Evolutionary conservation across 2,113 vertebrate species (phyloP).

Genomic region (Poeciliopsis turrubarensis): DNA sequence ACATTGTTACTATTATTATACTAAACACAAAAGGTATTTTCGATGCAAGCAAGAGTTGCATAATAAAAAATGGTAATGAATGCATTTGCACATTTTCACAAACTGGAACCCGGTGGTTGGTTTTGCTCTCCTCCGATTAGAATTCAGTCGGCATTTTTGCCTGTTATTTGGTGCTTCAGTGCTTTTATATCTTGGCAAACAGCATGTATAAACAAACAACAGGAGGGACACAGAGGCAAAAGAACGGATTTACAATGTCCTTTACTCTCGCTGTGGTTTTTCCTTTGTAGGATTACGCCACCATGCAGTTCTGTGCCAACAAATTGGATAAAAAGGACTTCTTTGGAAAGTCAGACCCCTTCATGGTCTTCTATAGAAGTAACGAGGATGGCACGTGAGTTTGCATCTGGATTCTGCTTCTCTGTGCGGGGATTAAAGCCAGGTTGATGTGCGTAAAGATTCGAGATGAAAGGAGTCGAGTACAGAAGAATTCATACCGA

Average conservation of each 20-base stretch:
- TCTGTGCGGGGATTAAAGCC: conserved; percentile 3
- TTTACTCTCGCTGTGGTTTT: conserved; percentile 21
- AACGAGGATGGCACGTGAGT: conserved; percentile 94
- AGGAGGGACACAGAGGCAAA: conserved; percentile 35
- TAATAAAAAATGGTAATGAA: conserved; percentile 52
- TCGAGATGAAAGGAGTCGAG: conserved; percentile 19
- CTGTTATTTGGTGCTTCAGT: conserved; percentile 62
- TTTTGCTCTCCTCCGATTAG: conserved; percentile 46
- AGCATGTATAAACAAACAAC: conserved; percentile 47
- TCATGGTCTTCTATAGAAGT: conserved; percentile 93
- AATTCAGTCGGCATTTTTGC: conserved; percentile 53
- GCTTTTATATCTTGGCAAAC: conserved; percentile 57
- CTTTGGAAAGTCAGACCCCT: conserved; percentile 92
- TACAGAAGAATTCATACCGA: conserved; percentile 16
- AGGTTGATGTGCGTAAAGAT: conserved; percentile 4
- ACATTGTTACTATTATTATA: conserved; percentile 50
- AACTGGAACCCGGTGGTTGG: conserved; percentile 34
- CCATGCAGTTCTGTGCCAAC: conserved; percentile 94
- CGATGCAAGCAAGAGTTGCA: conserved; percentile 30
- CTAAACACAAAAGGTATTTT: conserved; percentile 51
- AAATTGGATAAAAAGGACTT: conserved; percentile 96
- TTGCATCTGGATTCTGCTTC: not conserved
- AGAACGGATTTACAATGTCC: conserved; percentile 50
- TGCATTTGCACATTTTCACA: conserved; percentile 46
- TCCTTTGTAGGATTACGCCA: conserved; percentile 83